phyloP scores from a whole-genome alignment of 1,140 invertebrate species.

The Ylistrum balloti region DNA sequence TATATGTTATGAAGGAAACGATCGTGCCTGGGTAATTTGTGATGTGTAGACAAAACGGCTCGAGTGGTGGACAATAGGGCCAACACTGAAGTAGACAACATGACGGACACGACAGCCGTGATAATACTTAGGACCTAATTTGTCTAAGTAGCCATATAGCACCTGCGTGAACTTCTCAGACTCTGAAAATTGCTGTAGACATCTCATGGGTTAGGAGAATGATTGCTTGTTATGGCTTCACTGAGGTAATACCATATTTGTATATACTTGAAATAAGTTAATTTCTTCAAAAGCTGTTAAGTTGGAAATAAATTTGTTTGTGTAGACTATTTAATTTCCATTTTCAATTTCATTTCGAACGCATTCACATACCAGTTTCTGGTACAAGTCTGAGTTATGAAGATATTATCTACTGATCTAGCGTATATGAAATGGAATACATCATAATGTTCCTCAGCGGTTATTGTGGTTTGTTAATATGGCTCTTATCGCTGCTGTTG shows the following conservation, averaged over 20 bases:
- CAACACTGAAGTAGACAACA: background rate
- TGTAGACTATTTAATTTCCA: background rate
- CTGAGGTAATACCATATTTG: background rate
- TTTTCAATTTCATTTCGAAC: constrained; percentile 5
- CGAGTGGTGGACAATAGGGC: background rate
- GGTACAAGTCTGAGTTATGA: background rate
- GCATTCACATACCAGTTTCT: background rate
- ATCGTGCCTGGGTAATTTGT: background rate
- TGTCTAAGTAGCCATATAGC: background rate
- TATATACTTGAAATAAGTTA: background rate
- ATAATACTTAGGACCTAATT: background rate
- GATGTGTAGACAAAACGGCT: background rate
- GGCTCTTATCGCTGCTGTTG: background rate
- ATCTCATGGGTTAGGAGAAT: background rate
- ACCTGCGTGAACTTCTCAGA: background rate
- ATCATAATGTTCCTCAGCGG: background rate
- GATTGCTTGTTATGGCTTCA: background rate
- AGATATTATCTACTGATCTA: background rate
- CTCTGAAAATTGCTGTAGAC: background rate
- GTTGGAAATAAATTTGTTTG: background rate
- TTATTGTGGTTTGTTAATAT: background rate
- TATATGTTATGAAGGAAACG: background rate
- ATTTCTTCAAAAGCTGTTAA: background rate
- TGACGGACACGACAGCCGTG: background rate
- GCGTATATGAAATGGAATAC: background rate